Evolutionary conservation across 2,113 vertebrate genomes (phyloP), one percentile per base, ranked within the genome.

Genomic region (Heterotis niloticus): DNA sequence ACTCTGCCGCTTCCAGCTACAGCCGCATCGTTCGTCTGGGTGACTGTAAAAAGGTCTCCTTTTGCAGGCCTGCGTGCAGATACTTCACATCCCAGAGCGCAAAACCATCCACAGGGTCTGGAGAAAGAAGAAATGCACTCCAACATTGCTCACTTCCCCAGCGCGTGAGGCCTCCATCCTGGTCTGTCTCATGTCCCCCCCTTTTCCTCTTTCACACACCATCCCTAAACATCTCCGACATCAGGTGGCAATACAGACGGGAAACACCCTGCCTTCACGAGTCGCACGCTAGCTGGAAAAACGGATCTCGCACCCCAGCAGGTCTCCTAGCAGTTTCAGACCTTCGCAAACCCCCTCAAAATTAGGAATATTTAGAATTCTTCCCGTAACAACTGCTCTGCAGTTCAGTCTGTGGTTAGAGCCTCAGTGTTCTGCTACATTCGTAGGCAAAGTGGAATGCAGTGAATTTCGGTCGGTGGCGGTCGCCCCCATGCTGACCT

Each of bases 231-330:
- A 44, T 72, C 79, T 78, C 54, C 23, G 62, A 64, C 52, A 79
- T 54, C 59, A 72, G 66, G 73, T 79, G 80, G 79, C 76, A 80
- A 82, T 85, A 79, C 76, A 76, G 34, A 28, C n/a, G n/a, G 88
- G 71, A 84, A 87, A 85, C 7, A 64, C 79, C 85, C 78, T 67
- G n/a, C 83, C 86, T 79, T 78, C 68, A 26, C 80, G 81, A 84
- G 86, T 83, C 80, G 84, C 84, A 82, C 82, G 82, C 77, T 10
- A 84, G 75, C 75, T 81, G 84, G 83, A 89, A 44, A 93, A 91
- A 91, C 91, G 91, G 89, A 90, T 92, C 90, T 91, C 56, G 52
- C 82, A 78, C 83, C 79, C 78, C 81, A 85, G 83, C 77, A 81
- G n/a, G n/a, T n/a, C 87, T 81, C 79, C 79, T 78, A 82, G 82